Evolutionary conservation across 2,113 vertebrate species (phyloP), one percentile per base, ranked within the genome.

Genomic region (Cheilinus undulatus): DNA sequence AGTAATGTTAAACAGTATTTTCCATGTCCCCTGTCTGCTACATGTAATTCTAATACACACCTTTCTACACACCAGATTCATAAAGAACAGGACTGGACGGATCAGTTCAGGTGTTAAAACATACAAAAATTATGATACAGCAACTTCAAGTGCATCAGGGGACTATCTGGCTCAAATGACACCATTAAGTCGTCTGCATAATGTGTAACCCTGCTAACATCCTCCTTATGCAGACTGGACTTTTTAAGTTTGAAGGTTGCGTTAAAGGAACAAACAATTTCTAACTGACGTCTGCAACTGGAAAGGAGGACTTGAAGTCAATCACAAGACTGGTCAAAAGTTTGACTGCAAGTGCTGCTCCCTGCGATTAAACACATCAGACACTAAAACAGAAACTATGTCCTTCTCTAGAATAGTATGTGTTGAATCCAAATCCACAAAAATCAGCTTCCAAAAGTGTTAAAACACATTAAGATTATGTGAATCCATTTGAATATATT

Each of bases 301-400:
- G 32, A 34, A 34, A 34, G 32, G 32, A 34, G 57, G 62, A 61
- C 19, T 20, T 50, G 32, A 49, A 76, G 23, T 64, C 28, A 27
- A 58, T 53, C 15, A 59, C 63, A 74, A 59, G 54, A 58, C 43
- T 2, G 51, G 69, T 71, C 57, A 34, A 72, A 62, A 40, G 43
- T 43, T 38, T 22, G 27, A 54, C 38, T 74, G 58, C 38, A 10
- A 10, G 32, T 34, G 32, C 32, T 52, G 26, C 53, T 69, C 59
- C n/a, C 45, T 57, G 22, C 40, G 50, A 75, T 59, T 72, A 30
- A 34, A 59, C 40, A 52, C 46, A 46, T 73, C 52, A 58, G 24
- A 74, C 3, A 19, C 24, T 64, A 13, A 15, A 70, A 42, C 24
- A n/a, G 23, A 63, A 49, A 56, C 32, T 19, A 56, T 60, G 69